Percentiles rank a stretch among this genome's conserved stretches.
phyloP scores from a whole-genome alignment of 2,113 vertebrate species.

The Rhadina sibilatrix region DNA sequence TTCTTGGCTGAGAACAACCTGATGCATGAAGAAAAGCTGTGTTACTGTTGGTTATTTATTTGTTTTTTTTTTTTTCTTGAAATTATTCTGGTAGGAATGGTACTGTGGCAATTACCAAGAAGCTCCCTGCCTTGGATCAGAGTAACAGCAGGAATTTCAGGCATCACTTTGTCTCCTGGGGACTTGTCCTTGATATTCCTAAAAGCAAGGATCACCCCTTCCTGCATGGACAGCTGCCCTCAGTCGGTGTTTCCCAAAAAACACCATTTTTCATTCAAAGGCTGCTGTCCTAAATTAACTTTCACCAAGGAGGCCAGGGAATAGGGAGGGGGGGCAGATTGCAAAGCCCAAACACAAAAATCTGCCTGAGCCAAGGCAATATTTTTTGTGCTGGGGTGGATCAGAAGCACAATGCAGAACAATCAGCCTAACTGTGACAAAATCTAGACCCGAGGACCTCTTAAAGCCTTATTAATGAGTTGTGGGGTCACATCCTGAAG shows the following conservation, averaged over 20 bases:
- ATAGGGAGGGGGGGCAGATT: background rate
- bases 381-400: background rate
- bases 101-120: background rate
- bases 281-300: background rate
- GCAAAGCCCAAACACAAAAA: background rate
- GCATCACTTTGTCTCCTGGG: background rate
- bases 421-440: background rate
- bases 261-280: background rate
- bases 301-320: background rate
- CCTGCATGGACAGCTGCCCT: background rate
- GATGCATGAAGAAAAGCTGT: accelerated
- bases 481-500: background rate
- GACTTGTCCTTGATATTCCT: background rate
- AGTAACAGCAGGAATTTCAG: background rate
- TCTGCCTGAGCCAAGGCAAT: background rate
- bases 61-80: background rate
- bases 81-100: background rate
- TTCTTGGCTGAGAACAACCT: background rate
- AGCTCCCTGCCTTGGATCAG: background rate
- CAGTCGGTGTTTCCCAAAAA: background rate
- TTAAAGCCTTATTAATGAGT: background rate
- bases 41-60: background rate
- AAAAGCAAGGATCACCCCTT: background rate
- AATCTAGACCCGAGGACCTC: background rate
- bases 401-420: background rate